These are phyloP conservation scores for Lamellibrachia luymesi DNA, from an alignment of 1,140 invertebrate genomes.

Conservation along the genomic window DNA sequence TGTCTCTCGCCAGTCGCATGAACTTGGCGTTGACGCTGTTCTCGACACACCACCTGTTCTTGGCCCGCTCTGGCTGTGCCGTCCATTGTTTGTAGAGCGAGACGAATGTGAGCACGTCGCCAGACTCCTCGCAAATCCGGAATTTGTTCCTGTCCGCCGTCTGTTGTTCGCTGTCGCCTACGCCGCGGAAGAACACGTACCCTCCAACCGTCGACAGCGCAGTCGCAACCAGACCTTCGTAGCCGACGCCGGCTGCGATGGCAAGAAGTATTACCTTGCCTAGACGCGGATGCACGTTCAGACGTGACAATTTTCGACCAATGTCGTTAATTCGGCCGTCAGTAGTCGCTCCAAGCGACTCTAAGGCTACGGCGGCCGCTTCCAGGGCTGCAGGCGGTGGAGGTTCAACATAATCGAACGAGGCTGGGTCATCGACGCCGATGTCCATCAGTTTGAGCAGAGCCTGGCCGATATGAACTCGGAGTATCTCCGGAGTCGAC, in stretches of 20 bases:
- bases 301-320: neutral
- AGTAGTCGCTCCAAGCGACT: neutral
- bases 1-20: neutral
- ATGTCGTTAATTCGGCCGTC: neutral
- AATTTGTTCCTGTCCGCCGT: neutral
- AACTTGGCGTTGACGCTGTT: neutral
- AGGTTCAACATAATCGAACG: neutral
- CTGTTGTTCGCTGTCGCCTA: neutral
- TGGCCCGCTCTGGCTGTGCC: neutral
- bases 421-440: neutral
- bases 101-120: neutral
- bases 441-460: neutral
- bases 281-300: neutral
- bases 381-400: neutral
- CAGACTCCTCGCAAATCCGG: neutral
- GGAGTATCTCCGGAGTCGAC: constrained; percentile 23
- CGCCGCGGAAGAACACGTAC: neutral
- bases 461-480: constrained; percentile 16
- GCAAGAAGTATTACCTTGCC: neutral
- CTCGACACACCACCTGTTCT: neutral
- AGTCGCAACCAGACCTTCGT: neutral
- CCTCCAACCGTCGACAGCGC: neutral
- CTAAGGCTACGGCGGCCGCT: neutral
- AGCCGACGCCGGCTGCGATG: neutral
- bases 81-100: neutral